Evolutionary conservation across 2,113 vertebrate species (phyloP), one percentile per base, ranked within the genome.

Genomic region (Colius striatus): DNA sequence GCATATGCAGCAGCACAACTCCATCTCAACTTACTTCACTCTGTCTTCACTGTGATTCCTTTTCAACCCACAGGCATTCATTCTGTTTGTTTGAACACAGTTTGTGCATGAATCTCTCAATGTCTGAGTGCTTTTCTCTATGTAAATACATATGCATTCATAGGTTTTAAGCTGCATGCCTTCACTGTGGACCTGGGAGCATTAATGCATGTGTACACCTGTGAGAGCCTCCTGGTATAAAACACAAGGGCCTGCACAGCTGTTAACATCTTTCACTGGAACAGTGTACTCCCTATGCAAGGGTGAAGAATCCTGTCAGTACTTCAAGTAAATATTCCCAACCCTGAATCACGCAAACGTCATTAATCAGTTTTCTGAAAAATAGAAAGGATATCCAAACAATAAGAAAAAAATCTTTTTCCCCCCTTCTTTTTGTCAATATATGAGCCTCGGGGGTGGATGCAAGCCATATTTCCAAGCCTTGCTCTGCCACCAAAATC

Each of bases 401-500:
- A 92, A 67, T 50, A 91, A 54, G 47, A 43, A 70, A 93, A 92
- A 29, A n/a, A n/a, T n/a, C 62, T 83, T 10, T 89, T 79, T 25
- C 1, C 14, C 34, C 38, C 5, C 34, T 93, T 87, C 53, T 70
- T 70, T 87, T 48, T 91, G 71, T 87, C 71, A 73, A 66, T 87
- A n/a, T 47, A 74, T 2, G 34, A 93, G 71, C 47, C 90, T 88
- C 79, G 62, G 45, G 87, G 48, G 68, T 73, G 20, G 21, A 38
- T 19, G 14, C 21, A 88, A 83, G 43, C 34, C 7, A 3, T 79
- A 80, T 92, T 86, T 94, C 90, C 84, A 91, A 91, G 67, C 9
- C 29, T 53, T 55, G 13, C 43, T 88, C 82, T 88, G 79, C 68
- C 82, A 90, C 60, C 19, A 72, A 85, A 91, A 54, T n/a, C 48